Evolutionary conservation across 2,888 invertebrate genomes (phyloP), one percentile per base, ranked within the genome.

Genomic region (Laspeyria flexula): DNA sequence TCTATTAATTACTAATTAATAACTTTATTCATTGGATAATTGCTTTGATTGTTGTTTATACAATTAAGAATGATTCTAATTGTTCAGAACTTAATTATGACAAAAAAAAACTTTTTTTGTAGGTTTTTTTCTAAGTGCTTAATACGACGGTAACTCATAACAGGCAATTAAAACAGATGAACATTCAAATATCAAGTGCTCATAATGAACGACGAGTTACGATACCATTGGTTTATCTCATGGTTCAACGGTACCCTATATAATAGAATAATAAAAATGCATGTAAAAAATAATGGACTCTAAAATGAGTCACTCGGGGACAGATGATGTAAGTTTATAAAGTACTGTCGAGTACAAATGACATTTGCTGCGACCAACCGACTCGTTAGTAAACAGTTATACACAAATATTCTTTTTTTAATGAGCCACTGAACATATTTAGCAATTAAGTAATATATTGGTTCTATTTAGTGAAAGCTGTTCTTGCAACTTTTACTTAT

Each of bases 351-450:
- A 27, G 33, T 40, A 47, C 15, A 27, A 31, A 53, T 57, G 54
- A 68, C 60, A 52, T 68, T 60, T 65, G 42, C 60, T 67, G 49
- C 58, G 53, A 47, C 35, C 11, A 1, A 3, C 45, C 51, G 52
- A 55, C 75, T 77, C 73, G 67, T 79, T 79, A 79, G 73, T 56
- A 43, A 60, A 60, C 66, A 65, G 65, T 75, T 67, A 71, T 43
- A 65, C 45, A 46, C 39, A 66, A 35, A 56, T 60, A 58, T 60
- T 45, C 10, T 51, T 47, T 55, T 55, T 59, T 55, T 67, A 71
- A 71, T 61, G 71, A 62, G 49, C 55, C 43, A 52, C 68, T 59
- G 61, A 59, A 67, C 55, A 67, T 63, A 63, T 71, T 68, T 48
- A 67, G 59, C 59, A 61, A 67, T 69, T 67, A 69, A 59, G 38